phyloP scores from a whole-genome alignment of 2,888 invertebrate species.

The Plagodis dolabraria region DNA sequence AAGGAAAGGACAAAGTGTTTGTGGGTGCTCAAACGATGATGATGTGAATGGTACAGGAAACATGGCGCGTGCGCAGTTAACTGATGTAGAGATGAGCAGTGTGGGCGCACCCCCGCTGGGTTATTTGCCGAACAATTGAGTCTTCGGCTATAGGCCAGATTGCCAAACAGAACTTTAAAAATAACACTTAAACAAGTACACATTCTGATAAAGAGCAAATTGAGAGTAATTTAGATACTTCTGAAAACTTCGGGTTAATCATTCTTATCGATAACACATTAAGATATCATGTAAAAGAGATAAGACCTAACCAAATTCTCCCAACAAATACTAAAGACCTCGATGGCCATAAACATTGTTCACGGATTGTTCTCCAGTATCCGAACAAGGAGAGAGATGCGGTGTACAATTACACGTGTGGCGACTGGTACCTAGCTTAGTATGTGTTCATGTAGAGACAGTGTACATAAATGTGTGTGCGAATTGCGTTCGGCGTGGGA shows the following conservation, averaged over 20 bases:
- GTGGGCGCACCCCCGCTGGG: constrained; percentile 77
- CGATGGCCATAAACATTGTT: constrained; percentile 61
- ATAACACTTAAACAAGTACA: constrained; percentile 2
- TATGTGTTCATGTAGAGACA: constrained; percentile 57
- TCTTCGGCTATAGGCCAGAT: constrained; percentile 50
- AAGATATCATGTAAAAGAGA: too few species aligned
- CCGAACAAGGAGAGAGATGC: constrained; percentile 65
- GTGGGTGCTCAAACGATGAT: constrained; percentile 65
- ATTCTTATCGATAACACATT: not conserved
- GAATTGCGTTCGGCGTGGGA: constrained; percentile 79
- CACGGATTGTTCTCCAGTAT: constrained; percentile 60
- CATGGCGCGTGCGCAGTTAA: constrained; percentile 74
- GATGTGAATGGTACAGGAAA: constrained; percentile 76
- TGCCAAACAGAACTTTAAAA: constrained; percentile 39
- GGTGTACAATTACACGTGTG: constrained; percentile 67
- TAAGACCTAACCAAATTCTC: not conserved
- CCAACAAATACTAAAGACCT: constrained; percentile 42
- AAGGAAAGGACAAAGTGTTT: constrained; percentile 57
- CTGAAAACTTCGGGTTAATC: not conserved
- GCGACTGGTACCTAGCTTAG: constrained; percentile 67
- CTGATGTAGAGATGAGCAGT: constrained; percentile 75
- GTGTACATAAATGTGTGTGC: constrained; percentile 63
- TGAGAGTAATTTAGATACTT: too few species aligned
- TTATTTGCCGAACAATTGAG: constrained; percentile 69
- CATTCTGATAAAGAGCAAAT: too few species aligned